A percentile compares a stretch with the other conserved stretches of the same genome.
phyloP scores from a whole-genome alignment of 2,888 invertebrate species.

The Rotaria macrura region DNA sequence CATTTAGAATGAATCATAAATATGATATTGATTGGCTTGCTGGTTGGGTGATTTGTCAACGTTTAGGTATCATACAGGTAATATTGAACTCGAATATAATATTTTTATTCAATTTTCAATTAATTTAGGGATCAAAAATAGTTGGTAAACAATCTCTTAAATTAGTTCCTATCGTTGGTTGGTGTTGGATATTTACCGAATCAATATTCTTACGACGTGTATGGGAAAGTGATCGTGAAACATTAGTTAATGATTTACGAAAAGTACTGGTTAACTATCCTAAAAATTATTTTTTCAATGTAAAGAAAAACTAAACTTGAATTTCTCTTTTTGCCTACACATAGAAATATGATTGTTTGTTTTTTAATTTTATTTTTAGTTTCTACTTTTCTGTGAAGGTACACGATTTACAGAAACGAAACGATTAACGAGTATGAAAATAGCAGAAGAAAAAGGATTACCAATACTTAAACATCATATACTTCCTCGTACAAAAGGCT shows the following conservation, averaged over 20 bases:
- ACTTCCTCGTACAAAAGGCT: conserved; percentile 86
- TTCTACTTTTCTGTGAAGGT: conserved; percentile 80
- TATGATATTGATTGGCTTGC: conserved; percentile 87
- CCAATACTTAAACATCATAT: conserved; percentile 75
- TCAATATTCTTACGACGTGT: conserved; percentile 82
- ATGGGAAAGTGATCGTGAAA: conserved; percentile 76
- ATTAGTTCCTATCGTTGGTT: conserved; percentile 84
- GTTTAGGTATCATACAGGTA: conserved; percentile 63
- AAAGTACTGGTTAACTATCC: conserved; percentile 71
- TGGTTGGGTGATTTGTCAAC: conserved; percentile 79
- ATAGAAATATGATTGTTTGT: background rate
- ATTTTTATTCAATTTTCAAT: too few relatives aligned
- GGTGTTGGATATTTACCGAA: conserved; percentile 91
- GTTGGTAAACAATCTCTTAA: conserved; percentile 94
- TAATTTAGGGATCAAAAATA: conserved; percentile 79
- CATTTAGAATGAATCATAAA: conserved; percentile 65
- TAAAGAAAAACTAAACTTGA: conserved; percentile 57
- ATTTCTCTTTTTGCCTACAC: background rate
- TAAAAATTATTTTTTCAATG: conserved; percentile 59
- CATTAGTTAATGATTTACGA: conserved; percentile 66
- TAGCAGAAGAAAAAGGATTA: conserved; percentile 73
- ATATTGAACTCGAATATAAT: background rate
- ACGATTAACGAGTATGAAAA: conserved; percentile 72
- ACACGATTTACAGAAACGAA: conserved; percentile 78
- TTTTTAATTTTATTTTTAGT: conserved; percentile 58